These are phyloP conservation scores for Spinus pinus DNA, from an alignment of 2,797 vertebrate genomes.

Conservation along the genomic window DNA sequence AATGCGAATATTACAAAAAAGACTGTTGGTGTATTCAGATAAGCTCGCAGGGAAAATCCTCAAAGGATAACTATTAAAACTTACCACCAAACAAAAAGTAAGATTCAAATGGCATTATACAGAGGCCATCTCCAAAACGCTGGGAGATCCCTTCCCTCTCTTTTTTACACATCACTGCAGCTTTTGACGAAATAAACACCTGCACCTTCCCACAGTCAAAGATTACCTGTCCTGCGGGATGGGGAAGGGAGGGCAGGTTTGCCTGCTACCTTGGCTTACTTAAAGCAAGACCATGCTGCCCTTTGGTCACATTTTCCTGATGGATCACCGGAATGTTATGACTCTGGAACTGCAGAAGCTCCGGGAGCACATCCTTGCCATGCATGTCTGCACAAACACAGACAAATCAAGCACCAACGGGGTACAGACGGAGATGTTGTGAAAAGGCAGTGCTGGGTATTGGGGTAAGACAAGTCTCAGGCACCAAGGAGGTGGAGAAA, in stretches of 20 bases:
- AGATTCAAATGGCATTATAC: constrained; percentile 67
- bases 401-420: constrained; percentile 13
- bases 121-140: constrained; percentile 63
- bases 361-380: constrained; percentile 57
- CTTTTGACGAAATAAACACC: constrained; percentile 15
- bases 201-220: background rate
- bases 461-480: constrained; percentile 44
- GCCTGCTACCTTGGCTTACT: background rate
- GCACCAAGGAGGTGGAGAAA: constrained; percentile 26
- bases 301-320: background rate
- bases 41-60: constrained; percentile 79
- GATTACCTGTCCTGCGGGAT: background rate
- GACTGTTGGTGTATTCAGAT: constrained; percentile 82
- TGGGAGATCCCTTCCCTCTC: constrained; percentile 33
- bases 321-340: background rate
- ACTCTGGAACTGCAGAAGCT: constrained; percentile 29
- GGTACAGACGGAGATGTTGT: constrained; percentile 26
- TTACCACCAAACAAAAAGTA: constrained; percentile 81
- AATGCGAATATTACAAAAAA: constrained; percentile 83
- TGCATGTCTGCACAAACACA: constrained; percentile 59
- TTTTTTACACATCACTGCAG: background rate
- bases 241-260: background rate
- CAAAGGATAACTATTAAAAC: constrained; percentile 82
- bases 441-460: constrained; percentile 14
- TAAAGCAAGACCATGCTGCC: background rate